These are phyloP conservation scores for Caenorhabditis doughertyi DNA, from an alignment of 2,888 invertebrate genomes.

Conservation along the genomic window DNA sequence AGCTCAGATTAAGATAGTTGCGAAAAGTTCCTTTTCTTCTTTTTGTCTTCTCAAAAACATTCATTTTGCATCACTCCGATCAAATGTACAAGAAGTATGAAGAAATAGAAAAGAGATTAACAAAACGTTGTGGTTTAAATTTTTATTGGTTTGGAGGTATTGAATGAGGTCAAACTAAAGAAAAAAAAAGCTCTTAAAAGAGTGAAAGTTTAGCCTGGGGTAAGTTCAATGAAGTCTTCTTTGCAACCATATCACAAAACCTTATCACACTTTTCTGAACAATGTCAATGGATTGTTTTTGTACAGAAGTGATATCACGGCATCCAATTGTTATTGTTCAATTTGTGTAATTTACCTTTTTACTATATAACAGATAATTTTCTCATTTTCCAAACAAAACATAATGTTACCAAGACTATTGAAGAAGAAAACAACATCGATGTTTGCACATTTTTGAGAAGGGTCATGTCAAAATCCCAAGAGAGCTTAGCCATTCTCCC, in stretches of 20 bases:
- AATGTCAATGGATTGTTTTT: conserved; percentile 31
- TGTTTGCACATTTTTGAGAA: conserved; percentile 62
- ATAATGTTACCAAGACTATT: conserved; percentile 19
- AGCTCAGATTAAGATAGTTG: conserved; percentile 7
- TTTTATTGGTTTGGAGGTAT: background rate
- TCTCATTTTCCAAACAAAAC: background rate
- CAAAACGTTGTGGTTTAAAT: conserved; percentile 20
- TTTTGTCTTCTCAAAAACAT: conserved; percentile 1
- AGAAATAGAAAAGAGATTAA: conserved; percentile 28
- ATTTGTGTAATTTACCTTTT: conserved; percentile 16
- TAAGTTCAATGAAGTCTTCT: background rate
- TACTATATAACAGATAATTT: conserved; percentile 5
- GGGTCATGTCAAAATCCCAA: conserved; percentile 61
- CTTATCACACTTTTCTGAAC: conserved; percentile 47
- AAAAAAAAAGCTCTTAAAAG: background rate
- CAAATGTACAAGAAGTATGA: conserved; percentile 13
- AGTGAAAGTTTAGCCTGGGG: conserved; percentile 14
- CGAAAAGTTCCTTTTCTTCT: conserved; percentile 21
- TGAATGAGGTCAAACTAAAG: conserved; percentile 17
- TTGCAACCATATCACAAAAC: conserved; percentile 12
- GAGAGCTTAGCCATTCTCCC: conserved; percentile 45
- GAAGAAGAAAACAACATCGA: conserved; percentile 37
- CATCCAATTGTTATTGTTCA: conserved; percentile 13
- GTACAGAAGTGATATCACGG: conserved; percentile 34
- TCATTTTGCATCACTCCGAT: conserved; percentile 18